A percentile compares a stretch with the other conserved stretches of the same genome.
Evolutionary conservation across 1,140 invertebrate genomes (phyloP).

Genomic region (Macrostomum lignano): DNA sequence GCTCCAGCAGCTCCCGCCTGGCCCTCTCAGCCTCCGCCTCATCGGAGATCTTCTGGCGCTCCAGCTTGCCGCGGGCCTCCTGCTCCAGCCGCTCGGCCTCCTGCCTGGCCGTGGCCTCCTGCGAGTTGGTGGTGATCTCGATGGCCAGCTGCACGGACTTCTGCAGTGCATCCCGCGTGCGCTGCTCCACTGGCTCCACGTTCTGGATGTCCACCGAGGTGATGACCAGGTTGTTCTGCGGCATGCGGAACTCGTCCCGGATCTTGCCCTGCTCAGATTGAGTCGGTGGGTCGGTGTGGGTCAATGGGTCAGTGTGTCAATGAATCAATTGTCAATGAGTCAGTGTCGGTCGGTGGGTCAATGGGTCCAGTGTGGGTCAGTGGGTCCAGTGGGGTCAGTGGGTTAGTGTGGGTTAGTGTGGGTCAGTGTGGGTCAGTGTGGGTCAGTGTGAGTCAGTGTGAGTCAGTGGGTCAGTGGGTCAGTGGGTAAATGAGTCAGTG

Average conservation of each 20-base stretch:
- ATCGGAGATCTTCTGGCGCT: constrained; percentile 30
- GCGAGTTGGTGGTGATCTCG: constrained; percentile 31
- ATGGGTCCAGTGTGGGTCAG: too few species aligned
- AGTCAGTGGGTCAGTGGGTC: too few species aligned
- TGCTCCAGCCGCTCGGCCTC: constrained; percentile 33
- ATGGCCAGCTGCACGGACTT: constrained; percentile 33
- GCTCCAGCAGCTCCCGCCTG: constrained; percentile 24
- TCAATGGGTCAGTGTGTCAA: too few species aligned
- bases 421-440: too few species aligned
- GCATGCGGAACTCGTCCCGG: constrained; percentile 23
- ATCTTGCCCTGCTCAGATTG: constrained; percentile 24
- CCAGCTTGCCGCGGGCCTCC: constrained; percentile 30
- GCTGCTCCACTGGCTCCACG: constrained; percentile 33
- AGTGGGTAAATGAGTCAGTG: too few species aligned
- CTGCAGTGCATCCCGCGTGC: constrained; percentile 30
- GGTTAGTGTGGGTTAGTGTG: too few species aligned
- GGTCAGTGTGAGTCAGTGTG: too few species aligned
- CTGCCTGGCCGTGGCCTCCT: constrained; percentile 31
- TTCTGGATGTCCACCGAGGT: constrained; percentile 32
- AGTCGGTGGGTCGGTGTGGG: too few species aligned
- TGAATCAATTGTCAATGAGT: too few species aligned
- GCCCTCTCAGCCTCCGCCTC: constrained; percentile 30
- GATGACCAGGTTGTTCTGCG: constrained; percentile 29
- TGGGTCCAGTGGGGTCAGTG: too few species aligned
- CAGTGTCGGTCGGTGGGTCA: too few species aligned